Evolutionary conservation across 2,888 invertebrate species (phyloP).

Genomic region (Bedellia somnulentella): DNA sequence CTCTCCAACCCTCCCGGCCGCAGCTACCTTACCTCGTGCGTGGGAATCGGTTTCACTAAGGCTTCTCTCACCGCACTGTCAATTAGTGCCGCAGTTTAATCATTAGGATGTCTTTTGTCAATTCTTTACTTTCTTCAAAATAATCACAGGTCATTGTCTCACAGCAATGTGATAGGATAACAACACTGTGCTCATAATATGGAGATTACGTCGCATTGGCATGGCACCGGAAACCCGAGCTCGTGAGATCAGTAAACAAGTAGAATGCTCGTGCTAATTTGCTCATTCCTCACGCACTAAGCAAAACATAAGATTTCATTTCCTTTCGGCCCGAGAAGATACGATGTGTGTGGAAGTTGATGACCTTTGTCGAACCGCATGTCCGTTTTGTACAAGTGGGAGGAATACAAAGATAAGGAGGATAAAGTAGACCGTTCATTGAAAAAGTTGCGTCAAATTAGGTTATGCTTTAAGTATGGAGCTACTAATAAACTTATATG

Average conservation of each 20-base stretch:
- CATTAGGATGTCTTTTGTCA: too few species aligned
- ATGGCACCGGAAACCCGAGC: slow-evolving; percentile 28
- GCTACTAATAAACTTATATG: too few species aligned
- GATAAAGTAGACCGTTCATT: neutral
- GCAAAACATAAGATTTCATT: slow-evolving; percentile 23
- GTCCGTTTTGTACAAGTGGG: neutral
- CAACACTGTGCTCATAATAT: too few species aligned
- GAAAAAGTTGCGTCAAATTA: too few species aligned
- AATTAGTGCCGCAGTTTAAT: too few species aligned
- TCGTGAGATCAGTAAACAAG: slow-evolving; percentile 45
- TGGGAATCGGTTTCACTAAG: slow-evolving; percentile 17
- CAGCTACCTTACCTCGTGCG: slow-evolving; percentile 13
- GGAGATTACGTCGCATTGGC: too few species aligned
- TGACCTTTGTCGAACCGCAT: slow-evolving; percentile 3
- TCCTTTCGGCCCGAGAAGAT: slow-evolving; percentile 8
- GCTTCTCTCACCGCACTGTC: too few species aligned
- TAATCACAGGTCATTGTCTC: too few species aligned
- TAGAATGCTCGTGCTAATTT: slow-evolving; percentile 10
- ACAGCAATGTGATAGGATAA: too few species aligned
- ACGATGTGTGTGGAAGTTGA: slow-evolving; percentile 6
- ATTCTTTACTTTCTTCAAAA: too few species aligned
- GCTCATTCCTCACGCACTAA: slow-evolving; percentile 15
- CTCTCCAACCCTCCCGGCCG: slow-evolving; percentile 3
- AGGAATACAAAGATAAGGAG: neutral
- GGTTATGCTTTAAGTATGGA: too few species aligned